These are phyloP conservation scores for Hippoglossus hippoglossus DNA, from an alignment of 2,797 vertebrate species.

Conservation along the genomic window DNA sequence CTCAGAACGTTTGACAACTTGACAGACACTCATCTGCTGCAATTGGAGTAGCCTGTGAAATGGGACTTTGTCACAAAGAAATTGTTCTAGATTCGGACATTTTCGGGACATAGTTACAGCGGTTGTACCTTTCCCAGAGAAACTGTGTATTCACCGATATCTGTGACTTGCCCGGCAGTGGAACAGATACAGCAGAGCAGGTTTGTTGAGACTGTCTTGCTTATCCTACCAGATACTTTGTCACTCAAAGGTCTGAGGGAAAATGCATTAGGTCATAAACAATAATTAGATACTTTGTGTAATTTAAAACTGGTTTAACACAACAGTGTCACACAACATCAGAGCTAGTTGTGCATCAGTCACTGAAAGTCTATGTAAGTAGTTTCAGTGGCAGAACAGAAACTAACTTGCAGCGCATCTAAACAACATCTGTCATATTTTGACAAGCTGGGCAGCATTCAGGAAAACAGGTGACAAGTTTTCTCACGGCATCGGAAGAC, in stretches of 20 bases:
- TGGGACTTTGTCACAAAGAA: not conserved
- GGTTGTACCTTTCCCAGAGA: constrained; percentile 9
- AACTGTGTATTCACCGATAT: constrained; percentile 7
- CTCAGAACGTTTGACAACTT: not conserved
- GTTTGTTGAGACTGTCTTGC: constrained; percentile 38
- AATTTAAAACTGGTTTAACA: constrained; percentile 22
- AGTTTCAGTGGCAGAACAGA: constrained; percentile 52
- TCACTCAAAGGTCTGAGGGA: constrained; percentile 31
- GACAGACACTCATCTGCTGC: not conserved
- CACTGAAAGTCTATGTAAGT: not conserved
- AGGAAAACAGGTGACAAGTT: constrained; percentile 69
- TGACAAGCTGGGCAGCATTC: constrained; percentile 51
- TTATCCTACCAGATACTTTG: constrained; percentile 33
- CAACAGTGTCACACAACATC: not conserved
- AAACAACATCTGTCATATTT: constrained; percentile 60
- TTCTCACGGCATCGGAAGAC: constrained; percentile 69
- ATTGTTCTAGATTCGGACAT: not conserved
- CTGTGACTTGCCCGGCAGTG: constrained; percentile 13
- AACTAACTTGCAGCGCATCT: constrained; percentile 35
- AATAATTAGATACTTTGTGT: not conserved
- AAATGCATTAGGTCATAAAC: constrained; percentile 2
- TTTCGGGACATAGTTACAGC: not conserved
- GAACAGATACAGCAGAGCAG: constrained; percentile 35
- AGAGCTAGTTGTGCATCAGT: constrained; percentile 4
- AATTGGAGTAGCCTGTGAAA: not conserved